These are phyloP conservation scores for Acridotheres tristis DNA, from an alignment of 2,797 vertebrate species.

Conservation along the genomic window DNA sequence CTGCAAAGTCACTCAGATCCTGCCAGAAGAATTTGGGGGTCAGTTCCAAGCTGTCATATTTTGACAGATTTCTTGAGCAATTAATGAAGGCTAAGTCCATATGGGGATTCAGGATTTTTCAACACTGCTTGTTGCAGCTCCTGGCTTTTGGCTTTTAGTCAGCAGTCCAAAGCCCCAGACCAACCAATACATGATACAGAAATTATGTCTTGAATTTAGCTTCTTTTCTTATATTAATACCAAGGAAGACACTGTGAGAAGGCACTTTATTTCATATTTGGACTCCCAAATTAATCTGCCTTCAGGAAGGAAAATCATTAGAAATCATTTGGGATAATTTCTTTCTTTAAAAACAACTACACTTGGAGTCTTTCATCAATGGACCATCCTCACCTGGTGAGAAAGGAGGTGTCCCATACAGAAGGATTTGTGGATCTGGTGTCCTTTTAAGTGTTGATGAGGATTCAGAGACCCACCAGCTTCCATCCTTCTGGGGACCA, in stretches of 20 bases:
- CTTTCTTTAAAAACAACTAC: neutral
- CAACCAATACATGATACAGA: neutral
- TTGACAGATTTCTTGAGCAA: neutral
- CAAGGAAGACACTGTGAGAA: neutral
- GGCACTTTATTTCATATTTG: neutral
- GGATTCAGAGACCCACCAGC: neutral
- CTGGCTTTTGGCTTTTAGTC: conserved; percentile 6
- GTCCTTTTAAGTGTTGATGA: neutral
- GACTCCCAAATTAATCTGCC: neutral
- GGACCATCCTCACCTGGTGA: neutral
- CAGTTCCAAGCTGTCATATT: neutral
- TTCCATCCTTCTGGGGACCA: neutral
- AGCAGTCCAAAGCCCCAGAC: neutral
- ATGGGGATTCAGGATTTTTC: neutral
- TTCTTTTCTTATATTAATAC: neutral
- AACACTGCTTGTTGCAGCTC: neutral
- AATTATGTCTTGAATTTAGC: neutral
- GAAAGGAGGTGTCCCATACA: neutral
- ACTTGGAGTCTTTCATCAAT: neutral
- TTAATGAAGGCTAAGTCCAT: neutral
- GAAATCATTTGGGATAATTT: neutral
- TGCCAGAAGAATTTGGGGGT: neutral
- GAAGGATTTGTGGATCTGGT: neutral
- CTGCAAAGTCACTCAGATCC: neutral
- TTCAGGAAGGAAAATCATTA: neutral